Evolutionary conservation across 2,113 vertebrate species (phyloP), one percentile per base, ranked within the genome.

Genomic region (Poeciliopsis prolifica): DNA sequence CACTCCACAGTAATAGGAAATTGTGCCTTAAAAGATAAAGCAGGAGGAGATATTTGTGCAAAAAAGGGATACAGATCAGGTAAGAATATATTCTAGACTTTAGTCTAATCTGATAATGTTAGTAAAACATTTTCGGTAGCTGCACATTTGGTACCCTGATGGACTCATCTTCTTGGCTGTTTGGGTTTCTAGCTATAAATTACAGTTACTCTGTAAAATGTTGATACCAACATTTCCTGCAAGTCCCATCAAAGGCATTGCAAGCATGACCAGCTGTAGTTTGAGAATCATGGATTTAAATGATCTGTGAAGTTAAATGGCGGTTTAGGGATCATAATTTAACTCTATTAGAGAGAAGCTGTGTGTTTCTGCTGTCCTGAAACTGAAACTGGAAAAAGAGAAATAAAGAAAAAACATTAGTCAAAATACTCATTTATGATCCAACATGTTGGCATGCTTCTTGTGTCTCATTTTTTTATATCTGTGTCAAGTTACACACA

Each of bases 401-500:
- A 22, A 37, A 37, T 37, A 37, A 37, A 19, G 2, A 54, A 54
- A 54, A 54, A 54, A 12, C 19, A 54, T 54, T 19, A 54, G 48
- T 1, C 7, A 19, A 54, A 24, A 54, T 22, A 19, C 5, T 22
- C 1, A 54, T 24, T 54, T 71, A n/a, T 44, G 42, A 44, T 44
- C 51, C 61, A 70, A 35, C 15, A 12, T 37, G 74, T 65, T 61
- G 68, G 66, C 64, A 69, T 74, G 5, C 79, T 82, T 70, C 64
- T 5, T 37, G 61, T 69, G 60, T n/a, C n/a, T 44, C 13, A 87
- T 75, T 66, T 74, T 68, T 28, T 29, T 54, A 2, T 2, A 24
- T 54, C 19, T 58, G 51, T 58, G 51, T 17, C 24, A 44, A 77
- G 68, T 5, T 60, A 75, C 72, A 66, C 63, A 44, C 64, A 76